Base-by-base conservation (phyloP, 2,888 invertebrate species). In the Psococerastis gibbosa region DNA sequence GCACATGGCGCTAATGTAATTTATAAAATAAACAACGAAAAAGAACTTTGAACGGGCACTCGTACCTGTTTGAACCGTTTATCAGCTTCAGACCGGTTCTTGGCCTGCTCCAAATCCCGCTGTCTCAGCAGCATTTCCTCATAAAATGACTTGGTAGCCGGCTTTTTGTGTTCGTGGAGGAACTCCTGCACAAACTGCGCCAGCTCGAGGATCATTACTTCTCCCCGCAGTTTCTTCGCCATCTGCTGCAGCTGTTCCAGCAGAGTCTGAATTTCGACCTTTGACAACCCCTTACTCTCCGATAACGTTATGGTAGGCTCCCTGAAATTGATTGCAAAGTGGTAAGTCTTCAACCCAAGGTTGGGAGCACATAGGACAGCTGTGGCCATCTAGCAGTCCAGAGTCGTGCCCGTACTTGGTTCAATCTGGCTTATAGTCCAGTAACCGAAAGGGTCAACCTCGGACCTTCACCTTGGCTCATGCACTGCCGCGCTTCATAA, bases 121-220 rank as follows among this genome's bases (percentile, higher is more conserved):
- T 76, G 73, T 43, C 78, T 70, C 42, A 71, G 69, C 8, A 87
- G 59, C 91, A 92, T 92, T 64, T 91, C 83, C 48, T 92, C 91
- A 54, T 91, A 88, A 59, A 83, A 88, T 6, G 91, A 91, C 46
- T 79, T 69, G 42, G 69, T 68, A 0, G 75, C 75, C 1, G 87
- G 84, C 56, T 79, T 83, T 57, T 88, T 87, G 60, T 87, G 75
- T 17, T 73, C 65, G 49, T 81, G 74, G 0, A 92, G 67, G 57
- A 81, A 91, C 56, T 75, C 75, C 64, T 82, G 75, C 1, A 81
- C 76, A 56, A 76, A 71, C 53, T 81, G 78, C 2, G 82, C 77
- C 35, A 94, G 60, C 53, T 89, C 78, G 55, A 73, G 82, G 50
- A 94, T 80, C 80, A 91, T 85, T 22, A 82, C 88, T 63, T 83